Base-by-base conservation (phyloP, 2,113 vertebrate species). In the Sciurus niger region DNA sequence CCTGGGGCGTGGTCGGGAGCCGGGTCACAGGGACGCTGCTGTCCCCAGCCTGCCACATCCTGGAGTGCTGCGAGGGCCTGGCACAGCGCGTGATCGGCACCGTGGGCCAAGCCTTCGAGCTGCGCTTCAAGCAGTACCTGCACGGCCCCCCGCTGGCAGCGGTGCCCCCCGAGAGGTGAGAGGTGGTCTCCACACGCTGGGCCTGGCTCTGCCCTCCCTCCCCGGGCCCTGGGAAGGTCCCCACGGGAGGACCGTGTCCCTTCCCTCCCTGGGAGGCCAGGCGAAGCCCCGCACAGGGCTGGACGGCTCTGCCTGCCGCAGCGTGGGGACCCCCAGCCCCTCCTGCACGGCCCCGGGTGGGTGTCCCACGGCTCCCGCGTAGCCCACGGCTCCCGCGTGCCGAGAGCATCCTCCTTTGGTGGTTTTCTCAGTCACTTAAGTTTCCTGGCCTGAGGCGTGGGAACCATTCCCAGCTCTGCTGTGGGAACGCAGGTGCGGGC, bases 111-210 rank as follows among this genome's bases (percentile, higher is more conserved):
- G 99, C 99, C 95, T 99, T 99, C 0, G 99, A 99, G 98, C 98
- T 99, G 93, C 99, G 99, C 97, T 99, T 99, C 98, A 99, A 99
- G 96, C 99, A 99, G 97, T 99, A 99, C 94, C 99, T 99, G 7
- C 99, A 99, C 98, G 99, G 99, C 94, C 99, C 99, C 11, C 99
- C 99, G 79, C 99, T 99, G 98, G 99, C 98, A 86, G 98, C 98
- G 67, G 95, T 78, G 37, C 96, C 98, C 37, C 95, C 95, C 0
- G 97, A 97, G 67, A 98, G 97, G 98, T 98, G 92, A 84, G 25
- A 20, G 53, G 22, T 8, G 72, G 22, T 43, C 28, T 6, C 8
- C 10, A 1, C 24, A 28, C 32, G 4, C 30, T 17, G 24, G 80
- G 55, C 14, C 53, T 55, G n/a, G n/a, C 53, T 82, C 7, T 60